Base-by-base conservation (phyloP, 2,797 vertebrate species). In the Antrozous pallidus region DNA sequence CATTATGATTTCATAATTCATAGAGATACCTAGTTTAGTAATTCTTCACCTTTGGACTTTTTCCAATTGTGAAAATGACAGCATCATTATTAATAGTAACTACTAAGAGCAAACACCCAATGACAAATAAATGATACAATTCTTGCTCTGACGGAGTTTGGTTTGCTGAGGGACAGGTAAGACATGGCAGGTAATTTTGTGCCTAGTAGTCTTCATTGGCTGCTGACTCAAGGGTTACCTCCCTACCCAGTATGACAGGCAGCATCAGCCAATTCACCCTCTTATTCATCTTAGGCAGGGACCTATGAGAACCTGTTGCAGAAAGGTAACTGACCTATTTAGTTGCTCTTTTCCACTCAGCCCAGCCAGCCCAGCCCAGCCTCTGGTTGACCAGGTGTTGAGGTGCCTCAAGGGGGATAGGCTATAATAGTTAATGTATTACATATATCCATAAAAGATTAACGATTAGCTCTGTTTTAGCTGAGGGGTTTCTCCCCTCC, bases 391-490 rank as follows among this genome's bases (percentile, higher is more conserved):
- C 93, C 94, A 83, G 93, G 93, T 93, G 91, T 95, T 81, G 71
- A 73, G 70, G 90, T 91, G 85, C 95, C 94, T 95, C 18, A 0
- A 81, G 92, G 85, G 85, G 65, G 70, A 85, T 12, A 92, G 81
- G 81, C 84, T 51, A 45, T 92, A 81, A 95, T 95, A 81, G 96
- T 97, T 97, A 96, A 97, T 96, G 54, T 95, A 94, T 96, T 97
- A 97, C 96, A 65, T 63, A 45, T 49, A 67, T 84, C 94, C 93
- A 95, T 94, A 93, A 96, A 96, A 96, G 96, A 96, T 97, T 97
- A 96, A 97, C 96, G 95, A 96, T 96, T 96, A 96, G 95, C 96
- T 79, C 49, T 82, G 93, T 49, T 94, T 92, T 90, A 94, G 91
- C 96, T 96, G 97, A 96, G 96, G 96, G 96, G 97, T 95, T 97